Evolutionary conservation across 2,888 invertebrate genomes (phyloP).

Genomic region (Stegophylla sp.): DNA sequence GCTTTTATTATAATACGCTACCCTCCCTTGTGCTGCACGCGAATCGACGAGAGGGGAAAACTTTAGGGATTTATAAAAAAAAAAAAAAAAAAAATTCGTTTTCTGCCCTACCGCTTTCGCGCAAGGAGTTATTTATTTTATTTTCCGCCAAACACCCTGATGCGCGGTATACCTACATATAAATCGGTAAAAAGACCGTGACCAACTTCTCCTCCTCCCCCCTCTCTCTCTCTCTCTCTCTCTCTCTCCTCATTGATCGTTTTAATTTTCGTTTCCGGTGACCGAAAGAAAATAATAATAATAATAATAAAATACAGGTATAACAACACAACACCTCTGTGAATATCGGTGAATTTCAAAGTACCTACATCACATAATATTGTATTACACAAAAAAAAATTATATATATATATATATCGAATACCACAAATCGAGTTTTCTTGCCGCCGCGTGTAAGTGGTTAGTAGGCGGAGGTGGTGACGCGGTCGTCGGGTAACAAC

Average conservation of each 20-base stretch:
- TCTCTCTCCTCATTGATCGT: not conserved
- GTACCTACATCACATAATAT: not conserved
- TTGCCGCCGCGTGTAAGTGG: not conserved
- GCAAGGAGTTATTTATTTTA: not conserved
- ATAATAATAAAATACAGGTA: no score
- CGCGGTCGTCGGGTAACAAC: not conserved
- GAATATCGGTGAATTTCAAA: not conserved
- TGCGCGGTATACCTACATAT: no score
- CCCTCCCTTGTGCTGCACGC: not conserved
- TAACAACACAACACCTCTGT: no score
- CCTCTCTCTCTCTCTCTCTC: no score
- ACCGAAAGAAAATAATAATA: no score
- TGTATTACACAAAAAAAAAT: not conserved
- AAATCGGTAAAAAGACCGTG: no score
- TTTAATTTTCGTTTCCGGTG: no score
- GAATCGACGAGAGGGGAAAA: not conserved
- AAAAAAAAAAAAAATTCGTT: constrained; percentile 7
- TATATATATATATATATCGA: not conserved
- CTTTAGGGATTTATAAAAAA: not conserved
- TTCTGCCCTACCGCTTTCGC: not conserved
- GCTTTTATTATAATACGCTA: constrained; percentile 23
- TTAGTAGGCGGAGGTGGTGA: not conserved
- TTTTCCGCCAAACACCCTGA: not conserved
- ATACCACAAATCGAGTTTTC: not conserved
- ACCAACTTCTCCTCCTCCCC: no score